Evolutionary conservation across 2,888 invertebrate genomes (phyloP).

Genomic region (Oscheius sp.): DNA sequence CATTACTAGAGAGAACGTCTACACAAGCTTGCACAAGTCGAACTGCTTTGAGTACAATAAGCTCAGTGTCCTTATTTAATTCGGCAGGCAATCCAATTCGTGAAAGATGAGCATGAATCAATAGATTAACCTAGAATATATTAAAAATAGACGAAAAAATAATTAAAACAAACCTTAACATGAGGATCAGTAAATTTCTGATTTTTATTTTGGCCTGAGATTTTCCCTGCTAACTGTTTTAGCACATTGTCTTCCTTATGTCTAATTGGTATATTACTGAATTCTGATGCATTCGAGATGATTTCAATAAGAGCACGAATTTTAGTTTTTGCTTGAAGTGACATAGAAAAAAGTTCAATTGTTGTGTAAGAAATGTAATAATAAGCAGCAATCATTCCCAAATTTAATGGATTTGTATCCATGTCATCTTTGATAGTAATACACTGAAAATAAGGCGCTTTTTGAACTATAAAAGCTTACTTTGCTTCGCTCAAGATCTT

Average conservation of each 20-base stretch:
- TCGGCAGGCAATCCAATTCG: slow-evolving; percentile 93
- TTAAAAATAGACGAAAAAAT: neutral
- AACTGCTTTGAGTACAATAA: slow-evolving; percentile 78
- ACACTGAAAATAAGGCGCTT: slow-evolving; percentile 74
- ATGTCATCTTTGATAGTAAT: slow-evolving; percentile 97
- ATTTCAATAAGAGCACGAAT: slow-evolving; percentile 95
- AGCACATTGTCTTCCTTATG: slow-evolving; percentile 93
- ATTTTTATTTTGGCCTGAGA: slow-evolving; percentile 79
- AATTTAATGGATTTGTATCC: slow-evolving; percentile 92
- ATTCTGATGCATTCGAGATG: slow-evolving; percentile 95
- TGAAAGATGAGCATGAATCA: slow-evolving; percentile 94
- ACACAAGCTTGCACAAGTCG: slow-evolving; percentile 82
- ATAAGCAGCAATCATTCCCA: slow-evolving; percentile 99
- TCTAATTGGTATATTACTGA: slow-evolving; percentile 89
- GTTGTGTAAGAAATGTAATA: slow-evolving; percentile 99
- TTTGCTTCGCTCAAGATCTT: slow-evolving; percentile 70
- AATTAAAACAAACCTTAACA: slow-evolving; percentile 79
- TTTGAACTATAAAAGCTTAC: slow-evolving; percentile 10
- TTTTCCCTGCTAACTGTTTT: slow-evolving; percentile 73
- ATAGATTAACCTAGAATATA: slow-evolving; percentile 78
- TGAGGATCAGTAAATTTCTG: slow-evolving; percentile 95
- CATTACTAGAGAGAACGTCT: slow-evolving; percentile 86
- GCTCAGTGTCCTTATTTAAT: slow-evolving; percentile 91
- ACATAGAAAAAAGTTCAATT: slow-evolving; percentile 95
- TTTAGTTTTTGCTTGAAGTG: slow-evolving; percentile 95